Evolutionary conservation across 2,888 invertebrate species (phyloP), one percentile per base, ranked within the genome.

Genomic region (Lochmaea capreae): DNA sequence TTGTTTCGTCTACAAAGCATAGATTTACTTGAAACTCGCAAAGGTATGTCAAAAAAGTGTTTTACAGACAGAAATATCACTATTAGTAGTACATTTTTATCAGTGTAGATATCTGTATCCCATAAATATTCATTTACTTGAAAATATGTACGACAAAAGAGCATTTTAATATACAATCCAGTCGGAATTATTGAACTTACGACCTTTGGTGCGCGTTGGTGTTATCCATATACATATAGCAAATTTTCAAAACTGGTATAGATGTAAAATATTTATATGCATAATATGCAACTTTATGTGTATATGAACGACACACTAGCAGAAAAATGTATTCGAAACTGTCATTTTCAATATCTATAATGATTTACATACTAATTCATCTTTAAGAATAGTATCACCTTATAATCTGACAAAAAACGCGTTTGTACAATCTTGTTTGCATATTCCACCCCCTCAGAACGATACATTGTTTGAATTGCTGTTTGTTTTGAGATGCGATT

Each of bases 401-500:
- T 3, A 12, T 12, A 43, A 43, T 43, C 11, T 12, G 11, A 43
- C 43, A 22, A 43, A 43, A 3, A 43, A 3, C 2, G 16, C 12
- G 18, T 54, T 10, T 16, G 11, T 54, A 54, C 9, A 10, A 1
- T 43, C 43, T 10, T 43, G 14, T 33, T 59, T 59, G 75, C 65
- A 66, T 72, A 67, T 68, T 71, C 75, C 67, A 76, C 76, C 76
- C 77, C 71, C 73, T 75, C 76, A 79, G 75, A 79, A 80, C 77
- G 78, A 79, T 80, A 80, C 76, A 80, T 79, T 78, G 75, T 71
- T 79, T 78, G 77, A 79, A 79, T 79, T 79, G 79, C 78, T 78
- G 79, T 80, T 80, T 78, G 79, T 78, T 76, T 73, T 76, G 77
- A 76, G 69, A 73, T 63, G 42, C 11, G 22, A 33, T 33, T 5